Base-by-base conservation (phyloP, 2,113 vertebrate genomes). In the Saimiri boliviensis region DNA sequence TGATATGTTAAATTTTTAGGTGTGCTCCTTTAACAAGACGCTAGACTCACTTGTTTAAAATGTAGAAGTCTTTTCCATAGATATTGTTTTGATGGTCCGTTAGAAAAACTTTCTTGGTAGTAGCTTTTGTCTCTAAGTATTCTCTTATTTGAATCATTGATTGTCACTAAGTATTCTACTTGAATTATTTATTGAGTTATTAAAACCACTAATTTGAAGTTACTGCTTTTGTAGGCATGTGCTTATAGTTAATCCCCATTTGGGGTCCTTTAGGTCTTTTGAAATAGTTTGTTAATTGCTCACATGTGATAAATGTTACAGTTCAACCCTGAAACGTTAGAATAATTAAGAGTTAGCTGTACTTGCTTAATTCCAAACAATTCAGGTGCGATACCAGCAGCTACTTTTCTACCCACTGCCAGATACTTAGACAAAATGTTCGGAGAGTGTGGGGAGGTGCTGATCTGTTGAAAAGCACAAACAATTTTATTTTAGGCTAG, bases 251-350 rank as follows among this genome's bases (percentile, higher is more conserved):
- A 47, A 54, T 52, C 27, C 14, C 7, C 8, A 40, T 96, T 92
- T 73, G 60, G 32, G 21, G 11, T 52, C 47, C 16, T n/a, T 37
- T 77, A 92, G 73, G 25, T 7, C 35, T 97, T 92, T 91, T 82
- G 47, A 92, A 30, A 93, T 89, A 56, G 49, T 93, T 96, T 87
- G 49, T 83, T 91, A 84, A 82, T 49, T 77, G 20, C 47, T 96
- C 20, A 49, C n/a, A 73, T 95, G 35, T 40, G 66, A 42, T 49
- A 79, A 74, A n/a, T 93, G 63, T 95, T 89, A 73, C 12, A 85
- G 1, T 32, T 8, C 0, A 71, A 35, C 25, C 23, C 79, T 54
- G 58, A 86, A 92, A 74, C 60, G 89, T 89, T 2, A 49, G 35
- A 74, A 17, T 89, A 86, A 37, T 58, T 93, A 37, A 42, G 70